Evolutionary conservation across 2,888 invertebrate genomes (phyloP).

Genomic region (Protula sp.): DNA sequence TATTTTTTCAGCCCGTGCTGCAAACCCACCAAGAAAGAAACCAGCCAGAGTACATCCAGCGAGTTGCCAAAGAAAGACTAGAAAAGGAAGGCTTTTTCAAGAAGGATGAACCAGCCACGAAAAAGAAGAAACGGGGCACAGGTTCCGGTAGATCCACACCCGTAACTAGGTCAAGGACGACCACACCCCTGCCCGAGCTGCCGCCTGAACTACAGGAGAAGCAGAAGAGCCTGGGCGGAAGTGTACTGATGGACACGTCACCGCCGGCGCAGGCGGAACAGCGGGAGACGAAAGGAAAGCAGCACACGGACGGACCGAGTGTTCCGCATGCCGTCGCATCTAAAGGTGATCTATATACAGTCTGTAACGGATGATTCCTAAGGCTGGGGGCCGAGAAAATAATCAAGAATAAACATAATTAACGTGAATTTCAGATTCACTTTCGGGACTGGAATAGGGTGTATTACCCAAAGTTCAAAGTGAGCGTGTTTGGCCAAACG

Average conservation of each 20-base stretch:
- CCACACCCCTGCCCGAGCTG: constrained; percentile 32
- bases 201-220: constrained; percentile 41
- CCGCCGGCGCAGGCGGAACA: background rate
- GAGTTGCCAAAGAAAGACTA: constrained; percentile 34
- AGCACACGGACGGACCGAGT: constrained; percentile 7
- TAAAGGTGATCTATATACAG: background rate
- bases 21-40: constrained; percentile 44
- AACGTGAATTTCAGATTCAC: no score
- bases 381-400: no score
- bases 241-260: background rate
- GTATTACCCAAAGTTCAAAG: no score
- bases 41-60: constrained; percentile 44
- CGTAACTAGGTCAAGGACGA: constrained; percentile 29
- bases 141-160: constrained; percentile 16
- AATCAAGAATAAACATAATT: no score
- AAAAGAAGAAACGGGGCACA: constrained; percentile 25
- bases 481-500: no score
- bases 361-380: no score
- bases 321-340: background rate
- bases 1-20: constrained; percentile 37
- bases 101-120: constrained; percentile 14
- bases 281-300: background rate
- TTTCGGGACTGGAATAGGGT: no score
- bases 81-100: constrained; percentile 26
- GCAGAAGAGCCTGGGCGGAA: constrained; percentile 28